These are phyloP conservation scores for Dreissena rostriformis DNA, from an alignment of 1,140 invertebrate species.

Conservation along the genomic window DNA sequence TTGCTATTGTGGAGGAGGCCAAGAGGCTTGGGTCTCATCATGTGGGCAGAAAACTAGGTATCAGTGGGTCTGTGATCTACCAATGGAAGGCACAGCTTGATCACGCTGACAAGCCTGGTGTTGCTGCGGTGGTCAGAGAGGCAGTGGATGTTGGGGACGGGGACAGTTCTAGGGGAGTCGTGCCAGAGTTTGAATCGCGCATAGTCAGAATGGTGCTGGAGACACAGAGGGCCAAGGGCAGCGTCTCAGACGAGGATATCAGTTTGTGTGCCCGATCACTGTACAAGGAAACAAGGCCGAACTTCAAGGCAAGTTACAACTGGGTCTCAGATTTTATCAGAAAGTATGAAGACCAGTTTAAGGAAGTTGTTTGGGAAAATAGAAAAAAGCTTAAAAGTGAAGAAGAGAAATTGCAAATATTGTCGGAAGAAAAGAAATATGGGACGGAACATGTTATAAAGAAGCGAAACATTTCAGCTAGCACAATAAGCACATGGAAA, in stretches of 20 bases:
- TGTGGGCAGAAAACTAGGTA: constrained; percentile 48
- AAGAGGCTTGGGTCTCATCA: constrained; percentile 50
- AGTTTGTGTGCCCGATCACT: constrained; percentile 42
- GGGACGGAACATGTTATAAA: constrained; percentile 53
- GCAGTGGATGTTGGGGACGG: neutral
- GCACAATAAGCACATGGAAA: constrained; percentile 41
- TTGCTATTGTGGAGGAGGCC: constrained; percentile 42
- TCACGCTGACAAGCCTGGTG: constrained; percentile 29
- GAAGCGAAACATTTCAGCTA: constrained; percentile 51
- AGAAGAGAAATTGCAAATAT: constrained; percentile 46
- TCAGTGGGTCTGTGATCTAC: constrained; percentile 52
- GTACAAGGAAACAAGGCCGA: constrained; percentile 49
- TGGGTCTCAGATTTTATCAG: constrained; percentile 52
- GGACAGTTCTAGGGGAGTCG: constrained; percentile 35
- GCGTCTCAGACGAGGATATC: constrained; percentile 46
- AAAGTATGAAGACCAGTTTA: constrained; percentile 46
- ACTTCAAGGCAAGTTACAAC: constrained; percentile 53
- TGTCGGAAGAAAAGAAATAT: constrained; percentile 57
- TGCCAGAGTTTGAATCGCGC: constrained; percentile 44
- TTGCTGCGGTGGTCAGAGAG: neutral
- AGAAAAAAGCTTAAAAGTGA: constrained; percentile 34
- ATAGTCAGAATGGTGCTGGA: constrained; percentile 52
- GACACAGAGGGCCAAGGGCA: constrained; percentile 45
- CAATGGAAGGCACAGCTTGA: constrained; percentile 51
- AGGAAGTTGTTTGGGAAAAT: constrained; percentile 49